Evolutionary conservation across 2,888 invertebrate genomes (phyloP), one percentile per base, ranked within the genome.

Genomic region (Yponomeuta sedellus): DNA sequence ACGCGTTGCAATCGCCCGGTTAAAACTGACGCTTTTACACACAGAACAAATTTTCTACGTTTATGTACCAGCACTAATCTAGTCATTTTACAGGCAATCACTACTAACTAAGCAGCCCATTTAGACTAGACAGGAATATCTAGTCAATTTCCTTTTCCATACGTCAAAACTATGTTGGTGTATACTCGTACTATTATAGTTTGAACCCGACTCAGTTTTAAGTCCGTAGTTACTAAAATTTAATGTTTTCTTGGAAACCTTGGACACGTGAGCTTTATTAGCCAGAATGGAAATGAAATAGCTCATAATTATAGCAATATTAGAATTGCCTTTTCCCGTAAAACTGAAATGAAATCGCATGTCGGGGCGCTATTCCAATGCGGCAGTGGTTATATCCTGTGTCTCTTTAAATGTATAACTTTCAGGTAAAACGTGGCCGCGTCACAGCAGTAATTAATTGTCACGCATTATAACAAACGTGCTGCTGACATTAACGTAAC

Each of bases 301-400:
- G 81, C 82, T 78, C 81, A 78, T 86, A 86, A 86, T 86, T 85
- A 86, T 80, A 84, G 85, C 81, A 80, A 82, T 86, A 83, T 85
- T 85, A 81, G 83, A 85, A 84, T 82, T 83, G 79, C 78, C 76
- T 83, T 85, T 76, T 80, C 80, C 80, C 81, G 81, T 83, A 85
- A 85, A 80, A n/a, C 39, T 8, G 28, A 61, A 28, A 78, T 73
- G 75, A 77, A 81, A 78, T 87, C 82, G 87, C 87, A 87, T 87
- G 87, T 81, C 80, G 68, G 72, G 73, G 71, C 80, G 79, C 83
- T 78, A 83, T 87, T 87, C 78, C 72, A 81, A 77, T 82, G 80
- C 81, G 79, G 80, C 72, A 77, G 25, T 76, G 78, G 79, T 80
- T 79, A 76, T 81, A 78, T 77, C 71, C 22, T 40, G 65, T 66